Percentiles rank a stretch among this genome's conserved stretches.
Conservation (phyloP, 2,888 invertebrate species). For the Standfussiana lucernea region DNA sequence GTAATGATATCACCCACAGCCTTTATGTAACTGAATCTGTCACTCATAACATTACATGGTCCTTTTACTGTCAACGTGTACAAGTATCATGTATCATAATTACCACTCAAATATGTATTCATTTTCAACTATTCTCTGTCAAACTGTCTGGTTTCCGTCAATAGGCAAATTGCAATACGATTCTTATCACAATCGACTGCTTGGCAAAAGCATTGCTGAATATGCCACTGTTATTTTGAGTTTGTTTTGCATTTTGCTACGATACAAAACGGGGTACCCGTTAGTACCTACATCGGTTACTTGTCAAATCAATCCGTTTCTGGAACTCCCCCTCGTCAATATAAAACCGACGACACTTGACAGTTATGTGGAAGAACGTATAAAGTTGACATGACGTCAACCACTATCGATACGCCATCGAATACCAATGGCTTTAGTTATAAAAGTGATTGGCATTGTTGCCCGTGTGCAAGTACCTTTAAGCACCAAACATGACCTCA, state of each 20-base stretch:
- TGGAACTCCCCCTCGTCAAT: neutral
- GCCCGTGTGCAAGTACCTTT: neutral
- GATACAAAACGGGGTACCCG: neutral
- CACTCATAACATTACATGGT: conserved; percentile 13
- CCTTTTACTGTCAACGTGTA: neutral
- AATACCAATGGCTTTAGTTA: neutral
- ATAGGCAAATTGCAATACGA: conserved; percentile 37
- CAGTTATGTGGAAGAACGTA: conserved; percentile 11
- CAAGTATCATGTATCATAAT: conserved; percentile 21
- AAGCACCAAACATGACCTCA: neutral
- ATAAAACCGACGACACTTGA: conserved; percentile 14
- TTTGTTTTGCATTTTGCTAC: neutral
- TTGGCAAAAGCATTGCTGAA: neutral
- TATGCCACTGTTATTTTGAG: neutral
- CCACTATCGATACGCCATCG: neutral
- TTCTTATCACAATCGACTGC: neutral
- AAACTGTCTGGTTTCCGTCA: conserved; percentile 43
- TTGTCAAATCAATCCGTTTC: conserved; percentile 17
- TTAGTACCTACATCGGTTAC: neutral
- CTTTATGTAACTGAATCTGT: conserved; percentile 19
- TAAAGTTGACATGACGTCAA: conserved; percentile 2
- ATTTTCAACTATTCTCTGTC: neutral
- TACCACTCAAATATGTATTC: neutral
- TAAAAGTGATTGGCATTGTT: neutral
- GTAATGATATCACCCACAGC: conserved; percentile 49